These are phyloP conservation scores for Archaeoteleia sp. DNA, from an alignment of 2,888 invertebrate species.

Conservation along the genomic window DNA sequence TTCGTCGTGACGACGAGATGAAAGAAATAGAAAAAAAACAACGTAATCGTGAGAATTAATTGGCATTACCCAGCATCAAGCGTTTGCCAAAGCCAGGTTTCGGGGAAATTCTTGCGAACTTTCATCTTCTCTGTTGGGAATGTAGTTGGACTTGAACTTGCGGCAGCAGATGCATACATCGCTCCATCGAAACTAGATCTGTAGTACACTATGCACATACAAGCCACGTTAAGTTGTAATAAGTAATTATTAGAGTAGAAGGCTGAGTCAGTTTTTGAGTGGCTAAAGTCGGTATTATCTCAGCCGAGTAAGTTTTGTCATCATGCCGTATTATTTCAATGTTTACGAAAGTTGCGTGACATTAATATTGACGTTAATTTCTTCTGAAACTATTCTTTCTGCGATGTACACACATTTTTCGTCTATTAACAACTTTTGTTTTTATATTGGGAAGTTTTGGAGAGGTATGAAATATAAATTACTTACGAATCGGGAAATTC, in stretches of 20 bases:
- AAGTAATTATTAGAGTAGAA: slow-evolving; percentile 49
- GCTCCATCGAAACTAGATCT: slow-evolving; percentile 74
- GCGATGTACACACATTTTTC: too few species aligned
- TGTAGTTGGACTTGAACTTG: slow-evolving; percentile 61
- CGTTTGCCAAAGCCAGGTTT: slow-evolving; percentile 83
- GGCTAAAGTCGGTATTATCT: slow-evolving; percentile 8
- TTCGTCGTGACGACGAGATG: slow-evolving; percentile 3
- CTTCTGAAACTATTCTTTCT: too few species aligned
- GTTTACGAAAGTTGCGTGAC: slow-evolving; percentile 22
- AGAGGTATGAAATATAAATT: slow-evolving; percentile 21
- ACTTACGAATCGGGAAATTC: slow-evolving; percentile 80
- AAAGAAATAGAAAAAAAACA: slow-evolving; percentile 12
- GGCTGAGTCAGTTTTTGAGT: slow-evolving; percentile 38
- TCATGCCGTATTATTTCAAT: slow-evolving; percentile 40
- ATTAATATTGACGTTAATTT: slow-evolving; percentile 14
- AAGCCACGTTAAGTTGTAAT: slow-evolving; percentile 62
- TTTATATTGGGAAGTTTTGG: slow-evolving; percentile 10
- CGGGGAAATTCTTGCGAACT: slow-evolving; percentile 82
- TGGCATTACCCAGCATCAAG: slow-evolving; percentile 78
- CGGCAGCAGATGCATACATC: slow-evolving; percentile 61
- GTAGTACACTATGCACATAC: slow-evolving; percentile 76
- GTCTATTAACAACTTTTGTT: too few species aligned
- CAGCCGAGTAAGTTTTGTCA: slow-evolving; percentile 32
- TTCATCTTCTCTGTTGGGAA: slow-evolving; percentile 69
- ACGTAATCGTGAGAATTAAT: slow-evolving; percentile 57